Base-by-base conservation (phyloP, 2,113 vertebrate species). In the Coracopsis vasa region DNA sequence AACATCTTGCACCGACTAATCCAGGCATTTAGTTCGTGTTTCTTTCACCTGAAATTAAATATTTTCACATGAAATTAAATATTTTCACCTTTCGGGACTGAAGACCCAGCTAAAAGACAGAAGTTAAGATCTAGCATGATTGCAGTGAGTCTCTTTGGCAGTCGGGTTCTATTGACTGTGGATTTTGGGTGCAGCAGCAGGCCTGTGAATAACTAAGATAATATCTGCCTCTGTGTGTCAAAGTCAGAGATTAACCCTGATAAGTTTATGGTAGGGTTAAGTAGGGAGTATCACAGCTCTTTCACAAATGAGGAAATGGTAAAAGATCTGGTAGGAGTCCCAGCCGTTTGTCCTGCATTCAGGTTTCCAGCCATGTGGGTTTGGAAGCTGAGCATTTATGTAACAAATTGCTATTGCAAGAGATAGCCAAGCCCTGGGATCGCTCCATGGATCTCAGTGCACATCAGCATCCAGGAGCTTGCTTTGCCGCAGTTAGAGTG, bases 391-490 rank as follows among this genome's bases (percentile, higher is more conserved):
- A 53, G 13, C 7, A 2, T 16, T 50, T 35, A 16, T 9, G 8
- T 3, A 21, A 24, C 20, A 6, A 74, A 58, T 77, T 17, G 47
- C 54, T 67, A 1, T 28, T 65, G 33, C 11, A 56, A 61, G 70
- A 84, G 74, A 35, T 11, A 29, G 33, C 50, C 13, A 27, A 45
- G 42, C 21, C 9, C 77, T 35, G 73, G 41, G 41, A 4, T 16
- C 9, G 4, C 45, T 44, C 50, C 28, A 3, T 0, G 6, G 60
- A 20, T 48, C 50, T 58, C 0, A 1, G 17, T 10, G 77, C 28
- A 3, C 23, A 8, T 69, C 56, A 88, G 39, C 56, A 44, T 4
- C 48, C 67, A 12, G 79, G 50, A 74, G n/a, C 41, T 58, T 20
- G 28, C 39, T 50, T 44, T 86, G 80, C 42, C 3, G 3, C 7